These are phyloP conservation scores for Spodoptera picta DNA, from an alignment of 2,888 invertebrate genomes.

Conservation along the genomic window DNA sequence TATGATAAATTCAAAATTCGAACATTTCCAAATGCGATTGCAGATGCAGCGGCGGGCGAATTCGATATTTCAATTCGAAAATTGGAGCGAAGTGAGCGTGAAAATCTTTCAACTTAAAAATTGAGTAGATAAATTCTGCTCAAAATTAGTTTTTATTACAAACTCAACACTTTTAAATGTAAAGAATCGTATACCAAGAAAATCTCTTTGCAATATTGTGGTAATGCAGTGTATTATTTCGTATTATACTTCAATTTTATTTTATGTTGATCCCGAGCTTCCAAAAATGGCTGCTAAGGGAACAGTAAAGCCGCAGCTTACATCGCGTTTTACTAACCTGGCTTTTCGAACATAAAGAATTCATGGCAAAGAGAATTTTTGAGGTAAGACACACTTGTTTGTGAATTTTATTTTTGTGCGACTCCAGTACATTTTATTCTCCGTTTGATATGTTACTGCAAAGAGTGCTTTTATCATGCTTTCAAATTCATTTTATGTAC, in stretches of 20 bases:
- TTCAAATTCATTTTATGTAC: slow-evolving; percentile 11
- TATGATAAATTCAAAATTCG: slow-evolving; percentile 33
- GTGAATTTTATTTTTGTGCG: slow-evolving; percentile 65
- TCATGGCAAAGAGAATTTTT: slow-evolving; percentile 78
- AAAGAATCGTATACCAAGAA: slow-evolving; percentile 1
- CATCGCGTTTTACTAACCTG: slow-evolving; percentile 73
- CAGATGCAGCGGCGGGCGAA: slow-evolving; percentile 24
- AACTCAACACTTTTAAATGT: too few species aligned
- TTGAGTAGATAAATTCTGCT: background rate
- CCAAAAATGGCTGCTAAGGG: slow-evolving; percentile 73
- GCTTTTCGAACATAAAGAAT: slow-evolving; percentile 75
- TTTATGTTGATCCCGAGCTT: slow-evolving; percentile 78
- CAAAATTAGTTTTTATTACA: too few species aligned
- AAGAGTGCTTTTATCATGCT: slow-evolving; percentile 17
- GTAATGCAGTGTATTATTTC: slow-evolving; percentile 66
- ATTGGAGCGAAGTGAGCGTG: slow-evolving; percentile 13
- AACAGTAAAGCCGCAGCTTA: slow-evolving; percentile 75
- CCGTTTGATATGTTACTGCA: slow-evolving; percentile 40
- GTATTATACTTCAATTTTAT: slow-evolving; percentile 76
- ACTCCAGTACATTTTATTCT: slow-evolving; percentile 43
- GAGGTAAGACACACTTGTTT: slow-evolving; percentile 71
- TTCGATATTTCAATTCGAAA: slow-evolving; percentile 40
- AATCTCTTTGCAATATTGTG: slow-evolving; percentile 45
- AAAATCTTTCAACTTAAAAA: slow-evolving; percentile 28
- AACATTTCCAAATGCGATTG: slow-evolving; percentile 27